Evolutionary conservation across 2,113 vertebrate genomes (phyloP).

Genomic region (Butastur rufipennis): DNA sequence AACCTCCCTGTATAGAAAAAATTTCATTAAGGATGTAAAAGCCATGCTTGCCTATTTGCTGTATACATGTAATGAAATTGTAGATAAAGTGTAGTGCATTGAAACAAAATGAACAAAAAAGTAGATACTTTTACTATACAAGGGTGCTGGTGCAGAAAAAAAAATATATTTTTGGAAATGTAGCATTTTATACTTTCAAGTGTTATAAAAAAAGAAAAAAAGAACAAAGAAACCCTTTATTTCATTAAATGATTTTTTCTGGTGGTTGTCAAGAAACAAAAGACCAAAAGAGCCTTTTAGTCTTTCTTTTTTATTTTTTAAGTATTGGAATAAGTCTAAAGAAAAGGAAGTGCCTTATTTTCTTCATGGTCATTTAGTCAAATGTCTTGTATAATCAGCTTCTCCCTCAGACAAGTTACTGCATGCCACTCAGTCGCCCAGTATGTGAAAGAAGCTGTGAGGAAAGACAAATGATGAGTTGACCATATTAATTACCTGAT

Average conservation of each 20-base stretch:
- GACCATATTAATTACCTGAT: conserved; percentile 71
- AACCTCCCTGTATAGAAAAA: conserved; percentile 86
- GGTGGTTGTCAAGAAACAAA: conserved; percentile 87
- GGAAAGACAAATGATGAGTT: conserved; percentile 74
- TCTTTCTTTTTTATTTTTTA: conserved; percentile 83
- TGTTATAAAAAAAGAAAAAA: conserved; percentile 87
- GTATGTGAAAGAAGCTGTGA: conserved; percentile 72
- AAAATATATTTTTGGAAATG: conserved; percentile 92
- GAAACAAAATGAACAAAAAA: conserved; percentile 83
- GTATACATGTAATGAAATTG: conserved; percentile 92
- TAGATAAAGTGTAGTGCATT: conserved; percentile 90
- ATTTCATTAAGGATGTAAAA: conserved; percentile 91
- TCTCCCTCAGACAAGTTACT: conserved; percentile 77
- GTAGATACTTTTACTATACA: conserved; percentile 88
- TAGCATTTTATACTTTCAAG: conserved; percentile 96
- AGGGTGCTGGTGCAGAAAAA: conserved; percentile 90
- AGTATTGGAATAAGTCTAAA: conserved; percentile 88
- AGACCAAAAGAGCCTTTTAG: conserved; percentile 91
- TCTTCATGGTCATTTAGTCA: conserved; percentile 86
- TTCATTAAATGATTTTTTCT: conserved; percentile 89
- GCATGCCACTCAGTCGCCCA: conserved; percentile 76
- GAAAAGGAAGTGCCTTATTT: conserved; percentile 94
- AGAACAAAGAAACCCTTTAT: conserved; percentile 95
- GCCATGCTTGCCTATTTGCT: conserved; percentile 94
- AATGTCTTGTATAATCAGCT: conserved; percentile 80